Evolutionary conservation across 30 jellyfish, hydroid and myxozoan genomes (phyloP), one percentile per base, ranked within the genome.

Genomic region (Mastigias papua): DNA sequence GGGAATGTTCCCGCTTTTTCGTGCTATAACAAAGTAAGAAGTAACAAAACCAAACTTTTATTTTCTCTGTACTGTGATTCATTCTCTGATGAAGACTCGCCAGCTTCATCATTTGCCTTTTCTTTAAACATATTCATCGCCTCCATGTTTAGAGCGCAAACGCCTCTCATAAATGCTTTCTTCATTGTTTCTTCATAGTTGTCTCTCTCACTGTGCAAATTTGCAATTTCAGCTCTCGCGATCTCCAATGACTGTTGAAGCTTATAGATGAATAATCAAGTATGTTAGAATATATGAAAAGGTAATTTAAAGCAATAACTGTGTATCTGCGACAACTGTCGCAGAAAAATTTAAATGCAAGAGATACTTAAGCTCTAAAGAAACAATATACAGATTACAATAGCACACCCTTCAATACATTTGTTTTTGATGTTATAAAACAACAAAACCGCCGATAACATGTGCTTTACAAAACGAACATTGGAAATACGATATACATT

Each of bases 111-210:
- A 11, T 65, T 81, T 17, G 72, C 91, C 22, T 85, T 90, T 57
- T 80, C 97, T 46, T 82, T 69, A 77, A 94, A 94, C 97, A 94
- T 94, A 32, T 73, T 65, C 97, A 94, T 94, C n/a, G 99, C 99
- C 74, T 94, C 99, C 97, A 94, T 89, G 64, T 94, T 94, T 42
- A 94, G 63, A 9, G 99, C 99, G 58, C 99, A 94, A 8, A 94
- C 99, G 7, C 99, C 99, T 62, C 99, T 68, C 99, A 94, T 94
- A 65, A 94, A 94, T 0, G 99, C 99, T 65, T 94, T 94, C 79
- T 94, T 94, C 99, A 94, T 94, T 22, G 92, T 89, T 75, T 94
- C 99, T 58, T 94, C 99, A 54, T 94, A 94, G 32, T 48, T 54
- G 27, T 90, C 99, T 51, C 99, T 76, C 66, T 94, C 99, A 22